Evolutionary conservation across 2,113 vertebrate genomes (phyloP).

Genomic region (Chunga burmeisteri): DNA sequence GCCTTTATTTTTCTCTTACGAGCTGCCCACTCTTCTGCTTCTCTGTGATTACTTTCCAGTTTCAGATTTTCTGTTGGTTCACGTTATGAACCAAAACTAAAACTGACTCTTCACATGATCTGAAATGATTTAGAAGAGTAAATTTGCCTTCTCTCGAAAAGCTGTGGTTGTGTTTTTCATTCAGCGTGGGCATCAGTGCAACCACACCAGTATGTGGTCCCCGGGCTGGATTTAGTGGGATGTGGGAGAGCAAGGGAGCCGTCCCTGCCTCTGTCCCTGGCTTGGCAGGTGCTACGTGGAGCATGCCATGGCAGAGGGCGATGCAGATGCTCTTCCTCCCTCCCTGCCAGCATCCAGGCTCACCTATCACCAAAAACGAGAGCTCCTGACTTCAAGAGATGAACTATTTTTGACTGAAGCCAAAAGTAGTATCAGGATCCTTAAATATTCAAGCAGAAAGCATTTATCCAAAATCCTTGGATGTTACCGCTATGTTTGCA

Average conservation of each 20-base stretch:
- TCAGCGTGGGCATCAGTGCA: fast-evolving
- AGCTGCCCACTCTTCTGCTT: background rate
- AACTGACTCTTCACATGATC: background rate
- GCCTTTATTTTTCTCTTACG: background rate
- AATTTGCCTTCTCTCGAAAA: background rate
- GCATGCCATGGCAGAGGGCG: fast-evolving
- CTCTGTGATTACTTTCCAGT: background rate
- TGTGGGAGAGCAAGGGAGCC: fast-evolving
- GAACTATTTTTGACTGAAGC: background rate
- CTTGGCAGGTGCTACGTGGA: background rate
- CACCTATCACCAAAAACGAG: background rate
- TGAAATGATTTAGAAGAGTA: background rate
- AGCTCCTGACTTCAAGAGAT: background rate
- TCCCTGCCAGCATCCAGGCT: background rate
- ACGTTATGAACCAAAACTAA: background rate
- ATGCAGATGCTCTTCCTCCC: background rate
- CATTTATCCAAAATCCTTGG: background rate
- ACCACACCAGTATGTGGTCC: background rate
- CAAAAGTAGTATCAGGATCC: background rate
- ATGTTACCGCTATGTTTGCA: background rate
- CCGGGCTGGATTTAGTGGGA: background rate
- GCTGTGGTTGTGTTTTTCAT: background rate
- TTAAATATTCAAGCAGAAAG: background rate
- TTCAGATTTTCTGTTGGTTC: background rate
- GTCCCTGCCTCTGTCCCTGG: fast-evolving